Percentiles rank a stretch among this genome's conserved stretches.
phyloP scores from a whole-genome alignment of 2,797 vertebrate species.

The Philypnodon macrostomus region DNA sequence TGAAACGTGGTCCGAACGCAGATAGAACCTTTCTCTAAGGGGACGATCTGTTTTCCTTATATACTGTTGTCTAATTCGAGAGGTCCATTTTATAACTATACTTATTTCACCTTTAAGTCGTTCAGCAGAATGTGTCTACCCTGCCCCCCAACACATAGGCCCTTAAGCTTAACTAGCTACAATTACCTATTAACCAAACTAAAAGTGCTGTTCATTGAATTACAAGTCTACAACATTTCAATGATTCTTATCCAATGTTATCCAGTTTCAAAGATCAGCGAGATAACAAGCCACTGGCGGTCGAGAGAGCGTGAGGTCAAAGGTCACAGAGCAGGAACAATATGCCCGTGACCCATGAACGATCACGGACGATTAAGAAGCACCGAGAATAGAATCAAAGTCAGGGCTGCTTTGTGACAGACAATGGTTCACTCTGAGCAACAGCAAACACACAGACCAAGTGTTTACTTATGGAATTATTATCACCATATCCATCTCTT shows the following conservation, averaged over 20 bases:
- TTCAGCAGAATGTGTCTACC: too few relatives aligned
- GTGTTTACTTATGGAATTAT: not conserved
- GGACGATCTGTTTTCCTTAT: too few relatives aligned
- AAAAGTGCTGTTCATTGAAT: not conserved
- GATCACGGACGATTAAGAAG: slow-evolving; percentile 39
- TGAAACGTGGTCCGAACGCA: too few relatives aligned
- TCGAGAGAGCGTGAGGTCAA: slow-evolving; percentile 39
- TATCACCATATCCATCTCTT: not conserved
- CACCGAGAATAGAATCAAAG: slow-evolving; percentile 28
- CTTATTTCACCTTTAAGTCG: too few relatives aligned
- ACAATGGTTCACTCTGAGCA: slow-evolving; percentile 10
- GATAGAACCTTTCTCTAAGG: too few relatives aligned
- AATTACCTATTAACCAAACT: slow-evolving; percentile 1
- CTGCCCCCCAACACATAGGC: not conserved
- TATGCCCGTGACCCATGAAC: slow-evolving; percentile 58
- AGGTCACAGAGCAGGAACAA: slow-evolving; percentile 63
- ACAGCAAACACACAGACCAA: slow-evolving; percentile 17
- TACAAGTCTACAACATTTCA: slow-evolving; percentile 5
- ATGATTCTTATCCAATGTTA: slow-evolving; percentile 11
- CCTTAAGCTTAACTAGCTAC: not conserved
- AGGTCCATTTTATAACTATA: too few relatives aligned
- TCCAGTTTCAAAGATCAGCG: slow-evolving; percentile 23
- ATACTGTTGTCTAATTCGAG: too few relatives aligned
- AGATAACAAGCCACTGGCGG: slow-evolving; percentile 35
- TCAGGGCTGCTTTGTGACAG: slow-evolving; percentile 26